Base-by-base conservation (phyloP, 2,113 vertebrate species). In the Drymodes brunneopygia region DNA sequence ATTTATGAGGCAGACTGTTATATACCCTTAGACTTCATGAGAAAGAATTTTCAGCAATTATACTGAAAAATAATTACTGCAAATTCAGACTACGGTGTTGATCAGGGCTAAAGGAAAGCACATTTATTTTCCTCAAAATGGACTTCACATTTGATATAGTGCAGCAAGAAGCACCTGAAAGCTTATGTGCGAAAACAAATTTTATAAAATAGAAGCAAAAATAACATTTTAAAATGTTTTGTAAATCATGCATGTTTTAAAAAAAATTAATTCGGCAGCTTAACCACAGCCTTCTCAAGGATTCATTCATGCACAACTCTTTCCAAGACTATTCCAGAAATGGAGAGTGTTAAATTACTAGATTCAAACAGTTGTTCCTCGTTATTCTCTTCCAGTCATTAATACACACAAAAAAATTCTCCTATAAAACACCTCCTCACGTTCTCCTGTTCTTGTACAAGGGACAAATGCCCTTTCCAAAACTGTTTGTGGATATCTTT, bases 1-100 rank as follows among this genome's bases (percentile, higher is more conserved):
- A 98, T 95, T 95, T 97, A 94, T 97, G 96, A 97, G 93, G 94
- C 53, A 89, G 73, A 69, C 56, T 87, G 74, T 54, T 88, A 38
- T 90, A 78, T 94, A 75, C 38, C 82, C 92, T 95, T 86, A 89
- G 81, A 89, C 66, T 93, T 95, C 86, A 94, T n/a, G 81, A 97
- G 95, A 96, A 81, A 82, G 64, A 90, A 86, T 83, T 81, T 92
- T 94, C 92, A 83, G 92, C 61, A 93, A 85, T 78, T 91, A 87
- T 51, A 83, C 85, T 86, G 79, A 92, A 58, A 89, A 97, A 92
- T 96, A 97, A 97, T 95, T 95, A 84, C 88, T 93, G 69, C 12
- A 90, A 86, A 96, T 82, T 66, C 61, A 57, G 66, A 71, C 81
- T 91, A 72, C 15, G 1, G 48, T 56, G 67, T 61, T 89, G 94